Evolutionary conservation across 1,140 invertebrate genomes (phyloP).

Genomic region (Microplitis mediator): DNA sequence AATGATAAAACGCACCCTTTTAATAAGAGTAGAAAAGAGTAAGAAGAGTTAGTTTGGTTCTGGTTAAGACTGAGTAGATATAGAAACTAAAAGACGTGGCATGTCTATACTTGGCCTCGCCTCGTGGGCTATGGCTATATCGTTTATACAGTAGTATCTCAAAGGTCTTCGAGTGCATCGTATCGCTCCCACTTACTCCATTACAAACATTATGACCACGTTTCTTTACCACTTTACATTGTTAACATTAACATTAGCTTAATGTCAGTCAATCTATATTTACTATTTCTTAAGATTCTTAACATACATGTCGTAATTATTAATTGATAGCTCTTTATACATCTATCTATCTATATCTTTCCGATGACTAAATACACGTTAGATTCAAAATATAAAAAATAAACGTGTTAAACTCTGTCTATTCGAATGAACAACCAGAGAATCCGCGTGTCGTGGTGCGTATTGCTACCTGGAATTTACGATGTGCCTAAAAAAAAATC

Average conservation of each 20-base stretch:
- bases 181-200: slow-evolving; percentile 34
- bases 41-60: too few relatives aligned
- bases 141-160: slow-evolving; percentile 46
- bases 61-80: too few relatives aligned
- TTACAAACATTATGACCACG: neutral
- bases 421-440: slow-evolving; percentile 21
- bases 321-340: too few relatives aligned
- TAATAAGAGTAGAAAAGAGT: neutral
- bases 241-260: too few relatives aligned
- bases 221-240: neutral
- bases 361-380: too few relatives aligned
- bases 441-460: slow-evolving; percentile 25
- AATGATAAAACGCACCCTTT: slow-evolving; percentile 11
- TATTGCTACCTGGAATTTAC: slow-evolving; percentile 26
- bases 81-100: slow-evolving; percentile 20
- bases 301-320: too few relatives aligned
- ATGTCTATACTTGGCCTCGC: slow-evolving; percentile 55
- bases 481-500: slow-evolving; percentile 28
- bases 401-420: too few relatives aligned
- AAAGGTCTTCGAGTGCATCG: slow-evolving; percentile 56
- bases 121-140: slow-evolving; percentile 36
- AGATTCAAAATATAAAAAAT: too few relatives aligned
- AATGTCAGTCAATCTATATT: too few relatives aligned
- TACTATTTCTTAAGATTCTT: too few relatives aligned
- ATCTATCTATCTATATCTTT: too few relatives aligned